phyloP scores from a whole-genome alignment of 2,113 vertebrate species.

The Oreocharis arfaki region DNA sequence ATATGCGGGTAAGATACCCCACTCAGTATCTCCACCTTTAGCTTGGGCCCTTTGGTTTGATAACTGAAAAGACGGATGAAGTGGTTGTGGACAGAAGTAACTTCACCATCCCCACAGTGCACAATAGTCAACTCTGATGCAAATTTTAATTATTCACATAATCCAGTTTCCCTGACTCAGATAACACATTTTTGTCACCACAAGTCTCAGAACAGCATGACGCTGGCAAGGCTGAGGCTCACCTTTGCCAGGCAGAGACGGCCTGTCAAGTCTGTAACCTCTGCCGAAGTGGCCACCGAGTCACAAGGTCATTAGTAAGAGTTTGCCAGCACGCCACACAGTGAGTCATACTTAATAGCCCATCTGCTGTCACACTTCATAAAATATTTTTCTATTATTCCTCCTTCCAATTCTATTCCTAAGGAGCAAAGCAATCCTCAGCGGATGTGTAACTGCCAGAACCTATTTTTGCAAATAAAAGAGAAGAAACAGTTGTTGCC shows the following conservation, averaged over 20 bases:
- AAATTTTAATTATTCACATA: neutral
- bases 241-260: slow-evolving; percentile 6
- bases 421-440: neutral
- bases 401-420: neutral
- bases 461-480: neutral
- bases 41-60: neutral
- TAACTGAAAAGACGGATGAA: neutral
- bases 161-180: slow-evolving; percentile 11
- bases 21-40: neutral
- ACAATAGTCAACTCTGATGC: neutral
- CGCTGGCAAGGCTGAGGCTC: neutral
- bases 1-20: neutral
- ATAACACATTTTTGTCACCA: neutral
- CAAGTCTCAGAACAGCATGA: neutral
- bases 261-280: slow-evolving; percentile 13
- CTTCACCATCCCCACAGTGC: neutral
- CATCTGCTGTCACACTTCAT: slow-evolving; percentile 32
- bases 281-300: neutral
- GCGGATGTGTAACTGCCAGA: neutral
- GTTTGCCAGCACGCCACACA: neutral
- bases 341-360: slow-evolving; percentile 31
- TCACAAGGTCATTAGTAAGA: slow-evolving; percentile 42
- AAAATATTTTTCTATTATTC: slow-evolving; percentile 37
- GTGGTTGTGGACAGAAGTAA: neutral
- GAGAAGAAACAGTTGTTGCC: neutral